Conservation (phyloP, 2,797 vertebrate species). For the Sorex maritimensis region DNA sequence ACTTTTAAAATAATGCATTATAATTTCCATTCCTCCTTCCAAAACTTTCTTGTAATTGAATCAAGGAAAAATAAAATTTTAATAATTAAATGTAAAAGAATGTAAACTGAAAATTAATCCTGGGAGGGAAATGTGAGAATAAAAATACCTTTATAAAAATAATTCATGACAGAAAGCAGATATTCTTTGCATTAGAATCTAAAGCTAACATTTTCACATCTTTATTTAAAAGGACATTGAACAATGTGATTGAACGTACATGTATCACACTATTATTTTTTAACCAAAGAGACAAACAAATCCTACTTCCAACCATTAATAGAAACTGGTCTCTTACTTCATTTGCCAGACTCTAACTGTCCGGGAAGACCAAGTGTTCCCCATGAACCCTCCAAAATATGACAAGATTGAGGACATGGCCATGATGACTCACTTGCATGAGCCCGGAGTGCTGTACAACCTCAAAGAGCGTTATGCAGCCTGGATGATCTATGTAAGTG, state of each 20-base stretch:
- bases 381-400: slow-evolving; percentile 95
- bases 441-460: slow-evolving; percentile 95
- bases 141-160: neutral
- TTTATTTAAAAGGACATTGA: slow-evolving; percentile 8
- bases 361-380: slow-evolving; percentile 90
- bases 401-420: slow-evolving; percentile 98
- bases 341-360: slow-evolving; percentile 89
- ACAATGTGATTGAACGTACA: neutral
- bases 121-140: neutral
- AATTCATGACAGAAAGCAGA: neutral
- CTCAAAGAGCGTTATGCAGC: slow-evolving; percentile 97
- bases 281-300: slow-evolving; percentile 53
- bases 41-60: slow-evolving; percentile 21
- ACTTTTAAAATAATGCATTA: slow-evolving; percentile 33
- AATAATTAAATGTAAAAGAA: slow-evolving; percentile 34
- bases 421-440: slow-evolving; percentile 97
- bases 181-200: slow-evolving; percentile 28
- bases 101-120: slow-evolving; percentile 3
- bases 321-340: slow-evolving; percentile 1
- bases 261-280: too few species aligned
- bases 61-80: neutral
- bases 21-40: neutral
- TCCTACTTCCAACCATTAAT: neutral
- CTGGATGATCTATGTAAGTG: slow-evolving; percentile 97
- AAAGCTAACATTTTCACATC: slow-evolving; percentile 18